Conservation (phyloP, 2,797 vertebrate species). For the Scolopax rusticola region DNA sequence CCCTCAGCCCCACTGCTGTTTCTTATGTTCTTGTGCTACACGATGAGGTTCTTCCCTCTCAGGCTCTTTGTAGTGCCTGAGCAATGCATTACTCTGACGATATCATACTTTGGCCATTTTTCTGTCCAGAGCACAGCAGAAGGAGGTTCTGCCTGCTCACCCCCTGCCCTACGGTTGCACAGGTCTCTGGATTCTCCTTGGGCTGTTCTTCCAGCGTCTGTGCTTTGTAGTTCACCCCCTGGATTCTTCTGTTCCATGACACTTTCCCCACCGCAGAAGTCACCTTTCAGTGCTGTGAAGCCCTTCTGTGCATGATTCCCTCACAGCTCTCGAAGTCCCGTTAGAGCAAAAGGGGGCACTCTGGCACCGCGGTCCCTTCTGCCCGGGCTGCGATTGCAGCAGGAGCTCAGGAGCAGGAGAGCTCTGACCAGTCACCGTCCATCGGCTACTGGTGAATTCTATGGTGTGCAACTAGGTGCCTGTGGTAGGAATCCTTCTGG, state of each 20-base stretch:
- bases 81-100: background rate
- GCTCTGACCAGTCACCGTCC: accelerated
- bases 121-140: background rate
- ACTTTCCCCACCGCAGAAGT: background rate
- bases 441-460: background rate
- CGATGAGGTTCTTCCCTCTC: no score
- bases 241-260: background rate
- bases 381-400: accelerated
- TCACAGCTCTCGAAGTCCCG: background rate
- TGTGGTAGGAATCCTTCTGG: background rate
- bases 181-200: background rate
- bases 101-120: accelerated
- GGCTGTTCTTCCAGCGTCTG: background rate
- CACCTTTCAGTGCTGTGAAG: background rate
- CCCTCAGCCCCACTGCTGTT: background rate
- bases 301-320: background rate
- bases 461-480: background rate
- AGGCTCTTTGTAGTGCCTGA: background rate
- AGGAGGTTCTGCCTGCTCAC: background rate
- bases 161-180: background rate
- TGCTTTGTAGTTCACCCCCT: background rate
- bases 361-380: background rate
- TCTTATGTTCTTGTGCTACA: background rate
- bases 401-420: background rate
- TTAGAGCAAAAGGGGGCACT: background rate